Evolutionary conservation across 92 coral and sea anemone species (phyloP), one percentile per base, ranked within the genome.

Genomic region (Anthopleura xanthogrammica): DNA sequence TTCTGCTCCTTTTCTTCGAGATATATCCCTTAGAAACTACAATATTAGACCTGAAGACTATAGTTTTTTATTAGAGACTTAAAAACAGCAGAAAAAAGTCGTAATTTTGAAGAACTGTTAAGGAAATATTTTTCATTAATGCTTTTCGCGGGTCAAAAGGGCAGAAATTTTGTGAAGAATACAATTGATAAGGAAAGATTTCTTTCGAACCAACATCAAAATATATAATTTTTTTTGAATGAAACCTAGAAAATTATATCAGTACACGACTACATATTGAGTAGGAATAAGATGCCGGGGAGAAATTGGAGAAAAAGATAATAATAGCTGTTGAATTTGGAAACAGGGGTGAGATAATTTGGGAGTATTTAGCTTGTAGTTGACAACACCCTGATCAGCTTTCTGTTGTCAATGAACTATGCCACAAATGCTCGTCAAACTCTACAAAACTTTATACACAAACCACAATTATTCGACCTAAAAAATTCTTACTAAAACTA

Each of bases 351-450:
- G 42, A 68, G 42, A 36, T 16, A 2, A 68, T 36, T 24, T 36
- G 14, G 11, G 12, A 23, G 74, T 20, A 62, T 62, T 62, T 62
- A 23, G 36, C 36, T 24, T 68, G 36, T 29, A 29, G 36, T 29
- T 29, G 74, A 68, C 74, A 68, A 68, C 74, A 68, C 74, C 74
- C 74, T 11, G 24, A 62, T 62, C n/a, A 5, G 29, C 70, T 19
- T 62, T 62, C 70, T 12, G 58, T 54, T 8, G 14, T 54, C 2
- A 20, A 68, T 8, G 17, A 3, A 12, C 3, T 36, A 13, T 29
- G 4, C 40, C 5, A 36, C 42, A 68, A 24, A 23, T 68, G 74
- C 42, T 68, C 40, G 4, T 8, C 24, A 62, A 14, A 20, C 70
- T 62, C 36, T 1, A 19, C 64, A 7, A 68, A 68, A 68, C 74